Conservation (phyloP, 2,113 vertebrate species). For the Balaenoptera acutorostrata region DNA sequence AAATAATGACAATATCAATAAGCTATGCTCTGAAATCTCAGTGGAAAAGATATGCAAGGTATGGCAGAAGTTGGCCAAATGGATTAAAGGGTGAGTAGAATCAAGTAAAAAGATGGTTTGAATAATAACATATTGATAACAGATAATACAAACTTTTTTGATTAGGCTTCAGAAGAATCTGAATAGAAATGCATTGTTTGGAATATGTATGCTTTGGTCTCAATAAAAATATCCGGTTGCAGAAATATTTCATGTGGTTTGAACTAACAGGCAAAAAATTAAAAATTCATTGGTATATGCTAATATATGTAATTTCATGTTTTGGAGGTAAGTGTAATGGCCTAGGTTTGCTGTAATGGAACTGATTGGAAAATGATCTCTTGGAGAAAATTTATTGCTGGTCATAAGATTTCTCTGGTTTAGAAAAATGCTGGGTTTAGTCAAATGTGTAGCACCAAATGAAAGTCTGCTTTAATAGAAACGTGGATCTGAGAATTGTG, state of each 20-base stretch:
- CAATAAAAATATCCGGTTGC: slow-evolving; percentile 78
- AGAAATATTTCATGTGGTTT: slow-evolving; percentile 82
- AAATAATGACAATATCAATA: background rate
- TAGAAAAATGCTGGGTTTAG: slow-evolving; percentile 65
- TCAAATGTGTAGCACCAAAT: slow-evolving; percentile 51
- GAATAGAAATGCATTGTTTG: slow-evolving; percentile 86
- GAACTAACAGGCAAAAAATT: slow-evolving; percentile 79
- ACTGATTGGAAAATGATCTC: slow-evolving; percentile 80
- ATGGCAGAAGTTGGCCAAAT: background rate
- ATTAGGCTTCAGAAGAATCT: slow-evolving; percentile 82
- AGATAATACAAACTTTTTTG: slow-evolving; percentile 84
- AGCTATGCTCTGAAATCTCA: background rate
- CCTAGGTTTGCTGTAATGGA: slow-evolving; percentile 60
- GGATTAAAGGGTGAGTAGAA: slow-evolving; percentile 58
- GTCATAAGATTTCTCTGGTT: slow-evolving; percentile 60
- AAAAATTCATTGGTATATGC: slow-evolving; percentile 72
- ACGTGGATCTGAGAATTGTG: slow-evolving; percentile 72
- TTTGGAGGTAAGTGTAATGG: slow-evolving; percentile 70
- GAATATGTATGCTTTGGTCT: slow-evolving; percentile 78
- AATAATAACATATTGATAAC: slow-evolving; percentile 80
- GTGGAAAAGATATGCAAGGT: background rate
- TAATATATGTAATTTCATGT: slow-evolving; percentile 79
- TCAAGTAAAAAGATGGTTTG: slow-evolving; percentile 73
- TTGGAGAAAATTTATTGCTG: slow-evolving; percentile 70
- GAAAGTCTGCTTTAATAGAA: slow-evolving; percentile 74